Base-by-base conservation (phyloP, 2,113 vertebrate genomes). In the Nettapus auritus region DNA sequence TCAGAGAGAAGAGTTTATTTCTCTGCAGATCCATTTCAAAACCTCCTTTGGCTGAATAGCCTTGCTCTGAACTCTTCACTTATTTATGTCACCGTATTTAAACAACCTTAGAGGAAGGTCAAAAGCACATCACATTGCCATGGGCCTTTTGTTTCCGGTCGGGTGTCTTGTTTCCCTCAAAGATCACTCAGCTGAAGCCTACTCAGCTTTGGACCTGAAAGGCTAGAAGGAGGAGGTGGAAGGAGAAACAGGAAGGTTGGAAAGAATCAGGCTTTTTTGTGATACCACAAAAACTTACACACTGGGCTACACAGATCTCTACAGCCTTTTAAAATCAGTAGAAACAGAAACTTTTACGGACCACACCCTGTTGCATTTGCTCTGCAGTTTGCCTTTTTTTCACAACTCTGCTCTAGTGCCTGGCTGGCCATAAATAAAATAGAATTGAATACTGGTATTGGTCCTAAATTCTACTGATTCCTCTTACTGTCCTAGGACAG, bases 71-170 rank as follows among this genome's bases (percentile, higher is more conserved):
- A 74, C 59, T 48, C 82, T 77, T 96, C 81, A 62, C 56, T 94
- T 91, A 87, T 89, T 93, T 91, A 89, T 88, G 87, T 15, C 42
- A 70, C 38, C 42, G 16, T n/a, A 86, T 83, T 86, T 88, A 83
- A 96, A 86, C 44, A 88, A 88, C 22, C 64, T 86, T 77, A 91
- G 70, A 34, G 46, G 73, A 93, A 94, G 68, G 88, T 96, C 88
- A 93, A 75, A 38, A 80, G 71, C 55, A 81, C 85, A 94, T 96
- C 79, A 94, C 75, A 89, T 93, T 94, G 62, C 38, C 0, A 5
- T 34, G 20, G 46, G 48, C 10, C 75, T 96, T 91, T 81, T 95
- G 68, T 95, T 96, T 94, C 75, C 52, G 74, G 56, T 18, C 15
- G 63, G 68, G 85, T 91, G 50, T 96, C 88, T 89, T 11, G 2